Evolutionary conservation across 1,140 invertebrate species (phyloP).

Genomic region (Colletes latitarsis): DNA sequence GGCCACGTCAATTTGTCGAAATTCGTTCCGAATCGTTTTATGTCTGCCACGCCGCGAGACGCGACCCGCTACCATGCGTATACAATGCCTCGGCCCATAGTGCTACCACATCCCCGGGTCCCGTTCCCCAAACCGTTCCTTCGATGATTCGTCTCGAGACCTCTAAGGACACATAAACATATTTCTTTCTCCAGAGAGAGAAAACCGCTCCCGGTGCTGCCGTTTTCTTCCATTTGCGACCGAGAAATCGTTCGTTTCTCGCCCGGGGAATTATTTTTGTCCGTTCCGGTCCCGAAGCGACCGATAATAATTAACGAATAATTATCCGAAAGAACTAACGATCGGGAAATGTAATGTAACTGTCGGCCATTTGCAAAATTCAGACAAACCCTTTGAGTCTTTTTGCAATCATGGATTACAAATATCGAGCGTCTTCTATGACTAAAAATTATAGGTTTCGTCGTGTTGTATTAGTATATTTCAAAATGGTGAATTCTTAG

Average conservation of each 20-base stretch:
- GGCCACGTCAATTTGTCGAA: slow-evolving; percentile 80
- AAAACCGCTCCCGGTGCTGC: not conserved
- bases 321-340: not conserved
- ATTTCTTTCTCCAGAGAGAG: slow-evolving; percentile 23
- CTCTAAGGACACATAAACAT: slow-evolving; percentile 37
- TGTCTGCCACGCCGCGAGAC: slow-evolving; percentile 75
- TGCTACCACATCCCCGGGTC: slow-evolving; percentile 47
- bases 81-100: slow-evolving; percentile 65
- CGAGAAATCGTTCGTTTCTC: slow-evolving; percentile 38
- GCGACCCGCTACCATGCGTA: slow-evolving; percentile 77
- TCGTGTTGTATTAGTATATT: too few species aligned
- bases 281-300: not conserved
- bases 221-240: not conserved
- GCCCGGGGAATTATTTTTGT: slow-evolving; percentile 16
- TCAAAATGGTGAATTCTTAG: too few species aligned
- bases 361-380: too few species aligned
- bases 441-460: too few species aligned
- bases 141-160: slow-evolving; percentile 47
- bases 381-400: too few species aligned
- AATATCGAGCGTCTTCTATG: too few species aligned
- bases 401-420: too few species aligned
- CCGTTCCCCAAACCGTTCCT: slow-evolving; percentile 21
- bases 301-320: slow-evolving; percentile 1
- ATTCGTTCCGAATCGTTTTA: slow-evolving; percentile 82
- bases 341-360: too few species aligned